Percentiles rank a stretch among this genome's conserved stretches.
Conservation (phyloP, 2,113 vertebrate genomes). For the Struthidea cinerea region DNA sequence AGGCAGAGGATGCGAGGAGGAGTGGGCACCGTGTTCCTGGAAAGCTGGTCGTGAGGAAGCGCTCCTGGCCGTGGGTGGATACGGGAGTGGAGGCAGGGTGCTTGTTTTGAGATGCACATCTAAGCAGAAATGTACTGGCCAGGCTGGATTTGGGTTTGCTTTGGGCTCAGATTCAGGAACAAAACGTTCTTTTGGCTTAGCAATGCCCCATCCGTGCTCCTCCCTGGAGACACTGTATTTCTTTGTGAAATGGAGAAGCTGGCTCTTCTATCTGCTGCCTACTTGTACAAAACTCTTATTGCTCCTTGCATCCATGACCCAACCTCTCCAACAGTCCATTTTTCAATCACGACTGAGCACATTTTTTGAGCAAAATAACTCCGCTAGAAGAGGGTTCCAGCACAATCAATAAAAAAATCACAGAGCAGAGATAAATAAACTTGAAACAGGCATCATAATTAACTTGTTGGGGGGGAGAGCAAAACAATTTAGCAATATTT, state of each 20-base stretch:
- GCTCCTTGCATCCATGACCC: background rate
- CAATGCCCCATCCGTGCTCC: background rate
- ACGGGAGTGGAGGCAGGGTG: background rate
- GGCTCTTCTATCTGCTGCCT: background rate
- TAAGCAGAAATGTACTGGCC: background rate
- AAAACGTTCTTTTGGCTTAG: background rate
- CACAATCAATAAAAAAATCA: conserved; percentile 71
- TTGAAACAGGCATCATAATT: conserved; percentile 57
- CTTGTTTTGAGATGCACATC: background rate
- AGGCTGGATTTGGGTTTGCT: background rate
- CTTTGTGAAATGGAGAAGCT: background rate
- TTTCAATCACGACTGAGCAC: conserved; percentile 38
- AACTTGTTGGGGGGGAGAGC: conserved; percentile 19
- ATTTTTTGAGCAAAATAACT: conserved; percentile 75
- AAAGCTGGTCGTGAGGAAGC: background rate
- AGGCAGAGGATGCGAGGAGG: background rate
- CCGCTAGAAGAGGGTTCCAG: conserved; percentile 65
- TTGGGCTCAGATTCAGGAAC: background rate
- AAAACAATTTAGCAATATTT: conserved; percentile 38
- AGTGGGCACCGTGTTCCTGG: background rate
- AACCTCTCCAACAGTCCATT: background rate
- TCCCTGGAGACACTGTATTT: background rate
- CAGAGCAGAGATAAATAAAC: conserved; percentile 59
- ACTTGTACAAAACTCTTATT: conserved; percentile 18
- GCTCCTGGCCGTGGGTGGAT: background rate